Base-by-base conservation (phyloP, 2,888 invertebrate genomes). In the Apoda limacodes region DNA sequence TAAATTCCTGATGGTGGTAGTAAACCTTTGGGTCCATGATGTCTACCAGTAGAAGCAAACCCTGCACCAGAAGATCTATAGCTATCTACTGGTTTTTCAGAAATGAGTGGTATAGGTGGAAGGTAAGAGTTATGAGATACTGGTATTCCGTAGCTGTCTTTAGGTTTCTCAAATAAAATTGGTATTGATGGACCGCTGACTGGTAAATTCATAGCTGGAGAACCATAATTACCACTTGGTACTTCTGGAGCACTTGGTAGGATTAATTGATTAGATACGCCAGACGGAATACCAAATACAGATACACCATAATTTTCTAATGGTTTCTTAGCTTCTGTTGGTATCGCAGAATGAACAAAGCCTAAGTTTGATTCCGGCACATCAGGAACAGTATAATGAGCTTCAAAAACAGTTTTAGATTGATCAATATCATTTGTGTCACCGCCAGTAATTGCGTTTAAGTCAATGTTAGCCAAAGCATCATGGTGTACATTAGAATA, bases 1-100 rank as follows among this genome's bases (percentile, higher is more conserved):
- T 87, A 88, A 9, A 82, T 50, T 1, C 84, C 85, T 32, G 84
- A 84, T 2, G 86, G 85, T 2, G 87, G 83, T 5, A 82, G 61
- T n/a, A 85, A 54, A 1, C 84, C 85, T 53, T 78, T 78, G 19
- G 71, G 72, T 1, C 78, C 75, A 17, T 74, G 69, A 19, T 78
- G 78, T 34, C 81, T 56, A 6, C 62, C 25, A 1, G 74, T 69
- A 0, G 55, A 39, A n/a, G n/a, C n/a, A n/a, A n/a, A n/a, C n/a
- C n/a, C n/a, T n/a, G n/a, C n/a, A n/a, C n/a, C n/a, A n/a, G n/a
- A n/a, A n/a, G n/a, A n/a, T n/a, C n/a, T n/a, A n/a, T n/a, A n/a
- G n/a, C n/a, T n/a, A n/a, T n/a, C n/a, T n/a, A n/a, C n/a, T n/a
- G n/a, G n/a, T n/a, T n/a, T n/a, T n/a, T n/a, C n/a, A n/a, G n/a